These are phyloP conservation scores for Drosophila ironensis DNA, from an alignment of 1,140 invertebrate genomes.

Conservation along the genomic window DNA sequence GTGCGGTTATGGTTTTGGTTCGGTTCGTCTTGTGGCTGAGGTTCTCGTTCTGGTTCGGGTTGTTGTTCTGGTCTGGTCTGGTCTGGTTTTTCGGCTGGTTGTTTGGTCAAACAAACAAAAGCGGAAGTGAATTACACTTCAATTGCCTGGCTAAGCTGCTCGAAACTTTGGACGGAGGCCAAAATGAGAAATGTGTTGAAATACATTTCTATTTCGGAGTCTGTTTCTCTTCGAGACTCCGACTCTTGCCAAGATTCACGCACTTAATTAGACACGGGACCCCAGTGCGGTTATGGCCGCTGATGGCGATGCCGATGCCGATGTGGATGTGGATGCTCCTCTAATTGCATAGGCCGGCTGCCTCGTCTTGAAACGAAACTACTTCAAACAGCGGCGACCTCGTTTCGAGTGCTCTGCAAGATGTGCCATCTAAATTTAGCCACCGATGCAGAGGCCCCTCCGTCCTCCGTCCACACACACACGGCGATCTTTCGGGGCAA, in stretches of 20 bases:
- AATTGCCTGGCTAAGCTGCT: slow-evolving; percentile 48
- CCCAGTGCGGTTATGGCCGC: slow-evolving; percentile 30
- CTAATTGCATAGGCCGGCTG: slow-evolving; percentile 52
- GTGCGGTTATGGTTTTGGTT: slow-evolving; percentile 10
- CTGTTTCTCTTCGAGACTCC: slow-evolving; percentile 2
- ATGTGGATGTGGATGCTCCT: slow-evolving; percentile 25
- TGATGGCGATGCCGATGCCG: slow-evolving; percentile 5
- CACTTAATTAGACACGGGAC: slow-evolving; percentile 71
- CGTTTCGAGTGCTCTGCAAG: slow-evolving; percentile 38
- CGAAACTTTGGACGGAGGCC: slow-evolving; percentile 42
- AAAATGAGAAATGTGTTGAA: slow-evolving; percentile 57
- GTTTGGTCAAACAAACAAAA: slow-evolving; percentile 27
- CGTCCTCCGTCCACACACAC: slow-evolving; percentile 31
- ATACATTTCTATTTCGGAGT: slow-evolving; percentile 62
- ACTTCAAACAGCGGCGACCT: slow-evolving; percentile 51
- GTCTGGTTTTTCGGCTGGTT: slow-evolving; percentile 1
- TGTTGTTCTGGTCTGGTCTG: background rate
- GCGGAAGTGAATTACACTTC: slow-evolving; percentile 60
- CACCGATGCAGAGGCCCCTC: slow-evolving; percentile 9
- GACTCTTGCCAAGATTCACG: slow-evolving; percentile 68
- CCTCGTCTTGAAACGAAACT: slow-evolving; percentile 17
- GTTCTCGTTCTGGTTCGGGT: background rate
- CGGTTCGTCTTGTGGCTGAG: too few species aligned
- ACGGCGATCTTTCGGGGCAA: slow-evolving; percentile 17
- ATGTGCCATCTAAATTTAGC: slow-evolving; percentile 47